Base-by-base conservation (phyloP, 2,888 invertebrate species). In the Saturnia japonica region DNA sequence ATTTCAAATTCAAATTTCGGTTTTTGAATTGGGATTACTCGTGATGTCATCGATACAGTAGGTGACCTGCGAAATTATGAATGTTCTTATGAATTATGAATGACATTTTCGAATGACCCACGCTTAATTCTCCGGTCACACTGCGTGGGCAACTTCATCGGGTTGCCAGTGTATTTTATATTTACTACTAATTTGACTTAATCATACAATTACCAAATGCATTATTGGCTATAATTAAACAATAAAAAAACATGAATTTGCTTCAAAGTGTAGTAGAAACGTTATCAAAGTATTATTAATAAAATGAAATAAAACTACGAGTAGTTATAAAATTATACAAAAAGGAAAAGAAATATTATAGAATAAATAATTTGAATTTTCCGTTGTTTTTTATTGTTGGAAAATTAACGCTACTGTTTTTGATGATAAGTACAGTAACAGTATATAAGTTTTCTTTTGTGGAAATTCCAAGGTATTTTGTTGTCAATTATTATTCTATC, bases 81-180 rank as follows among this genome's bases (percentile, higher is more conserved):
- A 68, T 70, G 74, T 25, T 25, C 57, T 60, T 60, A 60, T 60
- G 57, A 60, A 60, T 72, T 73, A 74, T 72, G 74, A 68, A 67
- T 70, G 74, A 71, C 73, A 74, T 74, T 73, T 75, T 75, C 74
- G 74, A 74, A 73, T 68, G 68, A 70, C 73, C 70, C 62, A 67
- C 71, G 66, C 69, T 72, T 73, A 71, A n/a, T 73, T 72, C 75
- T 67, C 73, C 66, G 47, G 43, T 47, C 51, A 47, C 57, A 69
- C 68, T 66, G 68, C 72, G 73, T 73, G 70, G 72, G 72, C 69
- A 47, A 64, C 64, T 64, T 19, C 9, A 9, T 11, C 1, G 64
- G 7, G 40, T 47, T 67, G 45, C 47, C 47, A 54, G 57, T 3
- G 25, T 6, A 14, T 60, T 12, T 60, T 9, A 7, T 22, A 11